Evolutionary conservation across 1,140 invertebrate genomes (phyloP), one percentile per base, ranked within the genome.

Genomic region (Achroia grisella): DNA sequence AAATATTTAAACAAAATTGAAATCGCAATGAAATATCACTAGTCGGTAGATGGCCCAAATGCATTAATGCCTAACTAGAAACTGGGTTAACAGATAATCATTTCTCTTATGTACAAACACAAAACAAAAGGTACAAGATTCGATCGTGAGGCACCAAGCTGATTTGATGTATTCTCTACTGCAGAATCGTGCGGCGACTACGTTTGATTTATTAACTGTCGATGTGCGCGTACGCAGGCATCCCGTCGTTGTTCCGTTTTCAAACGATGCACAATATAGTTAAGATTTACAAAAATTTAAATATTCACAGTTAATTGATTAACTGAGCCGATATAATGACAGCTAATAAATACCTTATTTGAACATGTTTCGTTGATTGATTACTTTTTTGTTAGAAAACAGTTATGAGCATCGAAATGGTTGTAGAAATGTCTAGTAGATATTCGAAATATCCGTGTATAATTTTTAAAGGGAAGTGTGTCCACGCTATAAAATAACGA

Each of bases 81-180:
- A 70, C 39, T 71, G 46, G 65, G 71, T 69, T 69, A 70, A 55
- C 50, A 58, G 61, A 63, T 58, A 67, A 68, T 56, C 58, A 66
- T 64, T 70, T 31, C 52, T 59, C 28, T 44, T 62, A 54, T 60
- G 47, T 54, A 55, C 45, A 65, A 57, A 49, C 52, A 51, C 62
- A 63, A 63, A 72, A 78, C 74, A 78, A 80, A 80, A 69, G 72
- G 40, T 62, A 45, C 49, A 62, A 43, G 46, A 56, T 57, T 36
- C 36, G 60, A 53, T 77, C 79, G 79, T 81, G 79, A 83, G 79
- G 79, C 65, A 78, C 65, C 79, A 80, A 83, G 77, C 79, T 76
- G 79, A 51, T 71, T 79, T 68, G 66, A 77, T 79, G 67, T 71
- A 72, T 73, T 67, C 65, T 61, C 56, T 45, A 53, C 60, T 68